Evolutionary conservation across 92 coral and sea anemone genomes (phyloP), one percentile per base, ranked within the genome.

Genomic region (Heteractis magnifica): DNA sequence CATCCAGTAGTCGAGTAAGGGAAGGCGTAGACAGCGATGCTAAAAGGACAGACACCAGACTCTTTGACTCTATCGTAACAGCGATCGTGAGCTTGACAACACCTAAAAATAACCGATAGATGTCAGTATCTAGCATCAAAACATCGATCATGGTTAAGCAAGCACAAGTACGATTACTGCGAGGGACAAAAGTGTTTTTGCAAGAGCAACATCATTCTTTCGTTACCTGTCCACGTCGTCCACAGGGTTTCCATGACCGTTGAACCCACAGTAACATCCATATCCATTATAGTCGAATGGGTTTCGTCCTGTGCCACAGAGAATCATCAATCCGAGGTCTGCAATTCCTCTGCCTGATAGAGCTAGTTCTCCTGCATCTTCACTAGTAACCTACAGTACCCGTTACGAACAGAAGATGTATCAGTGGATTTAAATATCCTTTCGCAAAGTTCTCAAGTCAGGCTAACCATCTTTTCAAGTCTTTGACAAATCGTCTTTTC

Each of bases 251-350:
- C 93, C 93, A 44, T 85, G 75, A 51, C 91, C 93, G 12, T 86
- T 84, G 52, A 81, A 62, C 4, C 93, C 91, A 65, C 93, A 90
- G 79, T 87, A 87, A 19, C 93, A 90, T n/a, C 93, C 93, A 75
- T 87, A 90, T 41, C 78, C 83, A 73, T 72, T 82, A 52, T 79
- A 90, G 56, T 90, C 87, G 16, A 81, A 23, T 2, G 89, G 82
- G 50, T 72, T 84, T 44, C 93, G 84, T 16, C 87, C 75, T 68
- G 93, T 85, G 4, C 86, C 89, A 55, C 91, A 87, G 48, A 77
- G 6, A 13, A 90, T 87, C 91, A 90, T 90, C 19, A 49, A 0
- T 8, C 86, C 86, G 62, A 90, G 84, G 79, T 85, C 84, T 0
- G 59, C 23, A 14, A 90, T 18, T 10, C 87, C 79, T 65, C 93